These are phyloP conservation scores for Hyles euphorbiae DNA, from an alignment of 1,140 invertebrate genomes.

Conservation along the genomic window DNA sequence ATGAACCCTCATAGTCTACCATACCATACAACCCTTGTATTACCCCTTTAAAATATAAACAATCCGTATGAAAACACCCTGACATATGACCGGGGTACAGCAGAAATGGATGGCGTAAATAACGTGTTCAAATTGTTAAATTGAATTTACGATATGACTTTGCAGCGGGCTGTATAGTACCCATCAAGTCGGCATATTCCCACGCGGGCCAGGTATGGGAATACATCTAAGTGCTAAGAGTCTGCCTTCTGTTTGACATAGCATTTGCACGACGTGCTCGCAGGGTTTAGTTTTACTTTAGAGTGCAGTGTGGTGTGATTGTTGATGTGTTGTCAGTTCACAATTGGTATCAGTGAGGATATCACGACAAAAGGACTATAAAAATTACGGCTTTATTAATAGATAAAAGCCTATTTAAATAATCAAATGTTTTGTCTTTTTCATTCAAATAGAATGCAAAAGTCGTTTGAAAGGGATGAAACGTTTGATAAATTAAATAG, in stretches of 20 bases:
- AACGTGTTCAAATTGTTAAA: slow-evolving; percentile 3
- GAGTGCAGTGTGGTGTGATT: too few species aligned
- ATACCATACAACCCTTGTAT: too few species aligned
- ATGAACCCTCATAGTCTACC: too few species aligned
- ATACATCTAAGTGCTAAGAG: slow-evolving; percentile 10
- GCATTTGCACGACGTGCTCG: slow-evolving; percentile 5
- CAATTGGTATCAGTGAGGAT: not conserved
- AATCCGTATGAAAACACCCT: not conserved
- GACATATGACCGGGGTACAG: not conserved
- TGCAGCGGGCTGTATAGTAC: slow-evolving; percentile 3
- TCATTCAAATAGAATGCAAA: too few species aligned
- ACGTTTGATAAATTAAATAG: too few species aligned
- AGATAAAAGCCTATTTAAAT: too few species aligned
- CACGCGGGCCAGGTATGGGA: slow-evolving; percentile 4
- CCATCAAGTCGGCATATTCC: slow-evolving; percentile 6
- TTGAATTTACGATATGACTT: slow-evolving; percentile 10
- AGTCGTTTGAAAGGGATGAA: too few species aligned
- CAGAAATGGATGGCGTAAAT: slow-evolving; percentile 6
- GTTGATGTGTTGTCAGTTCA: not conserved
- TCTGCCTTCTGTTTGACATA: slow-evolving; percentile 7
- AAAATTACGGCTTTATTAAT: not conserved
- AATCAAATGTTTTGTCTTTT: too few species aligned
- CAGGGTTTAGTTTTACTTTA: too few species aligned
- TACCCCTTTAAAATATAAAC: too few species aligned
- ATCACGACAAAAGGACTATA: not conserved